Evolutionary conservation across 2,797 vertebrate genomes (phyloP).

Genomic region (Graptemys geographica): DNA sequence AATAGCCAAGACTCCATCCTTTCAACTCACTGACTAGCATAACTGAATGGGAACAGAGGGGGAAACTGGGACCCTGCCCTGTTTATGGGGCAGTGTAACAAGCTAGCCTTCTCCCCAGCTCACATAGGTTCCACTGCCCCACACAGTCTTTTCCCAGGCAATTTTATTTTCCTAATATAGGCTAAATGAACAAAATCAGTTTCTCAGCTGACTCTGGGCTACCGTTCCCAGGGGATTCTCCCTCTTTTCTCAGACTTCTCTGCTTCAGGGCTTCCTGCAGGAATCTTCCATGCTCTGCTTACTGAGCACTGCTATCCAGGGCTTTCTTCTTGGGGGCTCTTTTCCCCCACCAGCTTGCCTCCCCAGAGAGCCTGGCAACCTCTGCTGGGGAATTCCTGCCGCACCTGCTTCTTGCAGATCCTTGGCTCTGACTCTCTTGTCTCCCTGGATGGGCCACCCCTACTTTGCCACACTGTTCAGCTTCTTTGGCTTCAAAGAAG

Average conservation of each 20-base stretch:
- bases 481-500: too few species aligned
- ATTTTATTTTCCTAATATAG: not conserved
- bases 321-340: too few species aligned
- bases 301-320: not conserved
- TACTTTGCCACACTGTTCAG: too few species aligned
- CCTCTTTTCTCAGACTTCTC: not conserved
- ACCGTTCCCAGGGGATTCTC: not conserved
- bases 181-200: not conserved
- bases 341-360: not conserved
- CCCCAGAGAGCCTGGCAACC: not conserved
- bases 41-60: not conserved
- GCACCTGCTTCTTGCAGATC: too few species aligned
- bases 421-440: too few species aligned
- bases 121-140: not conserved
- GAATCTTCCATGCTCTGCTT: not conserved
- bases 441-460: too few species aligned
- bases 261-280: not conserved
- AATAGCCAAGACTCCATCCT: not conserved
- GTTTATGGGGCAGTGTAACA: not conserved
- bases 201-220: not conserved
- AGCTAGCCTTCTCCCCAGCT: not conserved
- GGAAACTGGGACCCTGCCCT: not conserved
- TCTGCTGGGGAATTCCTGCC: not conserved
- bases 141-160: not conserved
- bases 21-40: not conserved